Evolutionary conservation across 1,140 invertebrate genomes (phyloP), one percentile per base, ranked within the genome.

Genomic region (Hirudo medicinalis): DNA sequence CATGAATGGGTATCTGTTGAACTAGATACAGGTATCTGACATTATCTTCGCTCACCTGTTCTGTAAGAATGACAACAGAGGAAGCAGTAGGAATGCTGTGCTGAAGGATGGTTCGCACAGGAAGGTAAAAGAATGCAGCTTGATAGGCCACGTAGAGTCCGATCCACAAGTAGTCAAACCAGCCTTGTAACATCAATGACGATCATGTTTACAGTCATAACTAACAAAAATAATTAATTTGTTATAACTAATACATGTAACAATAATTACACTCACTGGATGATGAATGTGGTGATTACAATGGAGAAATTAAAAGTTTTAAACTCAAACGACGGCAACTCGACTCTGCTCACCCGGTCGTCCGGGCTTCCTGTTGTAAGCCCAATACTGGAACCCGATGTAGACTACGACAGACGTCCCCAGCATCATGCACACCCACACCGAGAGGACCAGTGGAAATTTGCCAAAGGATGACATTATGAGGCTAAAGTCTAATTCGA

Each of bases 31-130:
- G 67, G 40, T 70, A 13, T 40, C 67, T 29, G 49, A 20, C 20
- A 17, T 2, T 2, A 2, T 17, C 15, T 49, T 49, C 43, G 27
- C 73, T 63, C 66, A 80, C 80, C 79, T 82, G 80, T 76, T 82
- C 80, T 32, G 76, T 75, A 29, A 77, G 76, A 8, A 86, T 82
- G 11, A 86, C 78, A 19, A 80, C 73, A 27, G 77, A 76, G 55
- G 80, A 82, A 2, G 76, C 87, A 22, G 87, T 84, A 6, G 87
- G 86, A 13, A 90, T 76, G 11, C 85, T 73, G 69, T 85, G 77
- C 19, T 83, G 75, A 0, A 86, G 72, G 9, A 87, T 75, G 54
- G 82, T 78, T 68, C 78, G 78, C 3, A 84, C 77, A 6, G 88
- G 86, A 25, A 88, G 74, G 53, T 82, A 76, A 1, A 88, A 75